Evolutionary conservation across 2,113 vertebrate genomes (phyloP).

Genomic region (Oceanites oceanicus): DNA sequence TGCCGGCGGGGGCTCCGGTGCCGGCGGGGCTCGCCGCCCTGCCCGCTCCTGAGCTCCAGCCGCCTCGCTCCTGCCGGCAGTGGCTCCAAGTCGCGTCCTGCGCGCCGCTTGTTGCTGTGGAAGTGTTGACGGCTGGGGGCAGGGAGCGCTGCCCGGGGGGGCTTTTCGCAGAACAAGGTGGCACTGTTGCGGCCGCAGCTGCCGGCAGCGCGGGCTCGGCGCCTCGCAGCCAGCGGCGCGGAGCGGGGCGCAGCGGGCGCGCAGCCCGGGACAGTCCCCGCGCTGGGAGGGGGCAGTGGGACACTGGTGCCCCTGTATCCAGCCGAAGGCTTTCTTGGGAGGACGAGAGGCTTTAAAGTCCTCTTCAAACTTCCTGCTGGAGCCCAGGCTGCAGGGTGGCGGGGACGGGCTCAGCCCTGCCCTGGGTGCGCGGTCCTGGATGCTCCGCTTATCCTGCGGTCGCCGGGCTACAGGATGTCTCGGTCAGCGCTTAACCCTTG

Average conservation of each 20-base stretch:
- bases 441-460: neutral
- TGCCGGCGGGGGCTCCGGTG: neutral
- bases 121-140: neutral
- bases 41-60: neutral
- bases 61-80: neutral
- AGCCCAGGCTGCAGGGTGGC: neutral
- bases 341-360: neutral
- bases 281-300: neutral
- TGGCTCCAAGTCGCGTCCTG: neutral
- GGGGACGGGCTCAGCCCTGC: neutral
- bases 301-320: neutral
- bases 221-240: neutral
- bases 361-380: neutral
- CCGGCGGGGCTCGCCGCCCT: neutral
- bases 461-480: neutral
- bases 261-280: neutral
- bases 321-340: neutral
- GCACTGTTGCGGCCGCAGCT: conserved; percentile 21
- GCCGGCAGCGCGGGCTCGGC: neutral
- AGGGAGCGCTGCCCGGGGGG: neutral
- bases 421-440: neutral
- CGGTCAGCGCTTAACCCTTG: neutral
- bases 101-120: neutral
- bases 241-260: neutral
- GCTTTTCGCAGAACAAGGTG: neutral